These are phyloP conservation scores for Ameiurus melas DNA, from an alignment of 2,113 vertebrate species.

Conservation along the genomic window DNA sequence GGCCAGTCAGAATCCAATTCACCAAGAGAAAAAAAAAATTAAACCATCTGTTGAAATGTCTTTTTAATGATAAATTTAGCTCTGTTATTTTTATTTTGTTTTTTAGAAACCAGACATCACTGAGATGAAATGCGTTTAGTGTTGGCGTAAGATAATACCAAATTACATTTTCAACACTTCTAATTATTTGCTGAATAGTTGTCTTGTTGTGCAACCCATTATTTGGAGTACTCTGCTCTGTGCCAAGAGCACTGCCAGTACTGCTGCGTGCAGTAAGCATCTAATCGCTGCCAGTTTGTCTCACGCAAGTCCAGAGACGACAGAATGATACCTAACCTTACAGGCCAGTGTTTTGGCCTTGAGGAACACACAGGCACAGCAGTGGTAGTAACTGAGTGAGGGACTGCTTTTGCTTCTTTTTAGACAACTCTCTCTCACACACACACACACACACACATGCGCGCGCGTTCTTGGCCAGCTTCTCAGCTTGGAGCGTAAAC, in stretches of 20 bases:
- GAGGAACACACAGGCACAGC: slow-evolving; percentile 31
- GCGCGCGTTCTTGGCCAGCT: slow-evolving; percentile 37
- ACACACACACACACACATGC: not conserved
- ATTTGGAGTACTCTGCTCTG: slow-evolving; percentile 35
- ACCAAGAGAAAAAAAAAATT: not conserved
- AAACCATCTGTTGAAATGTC: not conserved
- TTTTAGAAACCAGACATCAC: not conserved
- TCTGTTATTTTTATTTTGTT: not conserved
- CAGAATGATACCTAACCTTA: slow-evolving; percentile 40
- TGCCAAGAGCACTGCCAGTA: slow-evolving; percentile 30
- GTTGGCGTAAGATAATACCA: not conserved
- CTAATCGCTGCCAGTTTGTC: slow-evolving; percentile 15
- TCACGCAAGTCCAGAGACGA: not conserved
- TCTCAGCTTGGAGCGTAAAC: slow-evolving; percentile 42
- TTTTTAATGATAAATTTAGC: slow-evolving; percentile 3
- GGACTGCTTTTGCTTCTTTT: too few species aligned
- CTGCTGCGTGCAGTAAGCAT: not conserved
- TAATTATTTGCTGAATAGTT: slow-evolving; percentile 48
- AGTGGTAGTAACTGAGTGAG: slow-evolving; percentile 20
- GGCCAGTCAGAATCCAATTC: not conserved
- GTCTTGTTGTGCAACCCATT: slow-evolving; percentile 32
- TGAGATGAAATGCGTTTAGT: not conserved
- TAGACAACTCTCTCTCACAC: not conserved
- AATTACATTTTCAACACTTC: slow-evolving; percentile 42
- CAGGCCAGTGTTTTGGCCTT: slow-evolving; percentile 32